Evolutionary conservation across 2,113 vertebrate species (phyloP).

Genomic region (Phaethon lepturus): DNA sequence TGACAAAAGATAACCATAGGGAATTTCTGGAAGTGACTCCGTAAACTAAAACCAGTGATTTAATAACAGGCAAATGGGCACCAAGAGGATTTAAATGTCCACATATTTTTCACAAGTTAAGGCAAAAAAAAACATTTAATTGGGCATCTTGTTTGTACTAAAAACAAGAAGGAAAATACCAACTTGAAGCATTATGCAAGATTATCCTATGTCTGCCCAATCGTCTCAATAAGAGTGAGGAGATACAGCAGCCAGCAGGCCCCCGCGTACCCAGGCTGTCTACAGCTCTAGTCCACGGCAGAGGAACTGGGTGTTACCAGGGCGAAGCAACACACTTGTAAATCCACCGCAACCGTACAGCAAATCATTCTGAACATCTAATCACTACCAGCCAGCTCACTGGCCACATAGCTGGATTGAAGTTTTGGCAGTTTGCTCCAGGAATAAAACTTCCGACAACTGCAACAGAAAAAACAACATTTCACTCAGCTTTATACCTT

Average conservation of each 20-base stretch:
- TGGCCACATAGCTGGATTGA: rapidly evolving
- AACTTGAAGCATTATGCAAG: background rate
- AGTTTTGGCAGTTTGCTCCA: background rate
- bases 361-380: background rate
- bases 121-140: background rate
- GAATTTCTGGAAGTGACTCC: background rate
- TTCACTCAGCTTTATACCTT: background rate
- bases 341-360: background rate
- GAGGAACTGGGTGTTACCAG: background rate
- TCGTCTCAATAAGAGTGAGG: background rate
- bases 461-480: background rate
- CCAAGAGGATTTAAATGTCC: background rate
- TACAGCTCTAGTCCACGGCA: background rate
- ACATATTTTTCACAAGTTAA: background rate
- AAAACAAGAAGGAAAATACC: background rate
- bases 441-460: background rate
- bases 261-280: background rate
- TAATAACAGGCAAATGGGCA: background rate
- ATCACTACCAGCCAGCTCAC: background rate
- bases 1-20: background rate
- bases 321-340: background rate
- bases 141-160: background rate
- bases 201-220: rapidly evolving
- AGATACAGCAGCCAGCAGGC: background rate
- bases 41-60: background rate